These are phyloP conservation scores for Andricus quercusramuli DNA, from an alignment of 2,888 invertebrate genomes.

Conservation along the genomic window DNA sequence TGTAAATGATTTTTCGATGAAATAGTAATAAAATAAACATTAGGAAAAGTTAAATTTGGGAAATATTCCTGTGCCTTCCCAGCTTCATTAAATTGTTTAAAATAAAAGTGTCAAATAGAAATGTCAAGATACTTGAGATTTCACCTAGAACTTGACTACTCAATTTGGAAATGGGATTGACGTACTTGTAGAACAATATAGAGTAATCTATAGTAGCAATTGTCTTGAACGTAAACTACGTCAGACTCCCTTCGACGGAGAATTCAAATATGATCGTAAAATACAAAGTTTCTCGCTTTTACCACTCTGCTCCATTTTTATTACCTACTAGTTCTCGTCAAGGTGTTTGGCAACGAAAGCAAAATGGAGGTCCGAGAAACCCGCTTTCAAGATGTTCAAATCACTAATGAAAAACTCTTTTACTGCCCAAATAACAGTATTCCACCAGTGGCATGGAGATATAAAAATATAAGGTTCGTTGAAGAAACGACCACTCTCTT, in stretches of 20 bases:
- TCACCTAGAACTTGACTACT: background rate
- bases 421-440: slow-evolving; percentile 50
- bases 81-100: too few species aligned
- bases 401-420: slow-evolving; percentile 48
- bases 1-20: too few species aligned
- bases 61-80: too few species aligned
- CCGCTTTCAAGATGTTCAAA: slow-evolving; percentile 50
- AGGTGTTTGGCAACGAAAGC: slow-evolving; percentile 42
- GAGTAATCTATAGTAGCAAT: slow-evolving; percentile 61
- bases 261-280: slow-evolving; percentile 46
- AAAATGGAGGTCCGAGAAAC: slow-evolving; percentile 42
- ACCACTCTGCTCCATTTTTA: slow-evolving; percentile 43
- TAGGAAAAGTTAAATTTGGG: too few species aligned
- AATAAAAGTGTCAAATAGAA: background rate
- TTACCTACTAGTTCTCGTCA: slow-evolving; percentile 36
- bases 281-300: slow-evolving; percentile 42
- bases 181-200: slow-evolving; percentile 52
- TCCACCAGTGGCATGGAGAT: slow-evolving; percentile 31
- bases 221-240: slow-evolving; percentile 58
- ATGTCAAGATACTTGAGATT: background rate
- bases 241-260: slow-evolving; percentile 41
- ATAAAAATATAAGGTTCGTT: slow-evolving; percentile 20
- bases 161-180: slow-evolving; percentile 65
- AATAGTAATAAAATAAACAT: too few species aligned
- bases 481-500: slow-evolving; percentile 16